Conservation (phyloP, 2,888 invertebrate genomes). For the Marronus borbonicus region DNA sequence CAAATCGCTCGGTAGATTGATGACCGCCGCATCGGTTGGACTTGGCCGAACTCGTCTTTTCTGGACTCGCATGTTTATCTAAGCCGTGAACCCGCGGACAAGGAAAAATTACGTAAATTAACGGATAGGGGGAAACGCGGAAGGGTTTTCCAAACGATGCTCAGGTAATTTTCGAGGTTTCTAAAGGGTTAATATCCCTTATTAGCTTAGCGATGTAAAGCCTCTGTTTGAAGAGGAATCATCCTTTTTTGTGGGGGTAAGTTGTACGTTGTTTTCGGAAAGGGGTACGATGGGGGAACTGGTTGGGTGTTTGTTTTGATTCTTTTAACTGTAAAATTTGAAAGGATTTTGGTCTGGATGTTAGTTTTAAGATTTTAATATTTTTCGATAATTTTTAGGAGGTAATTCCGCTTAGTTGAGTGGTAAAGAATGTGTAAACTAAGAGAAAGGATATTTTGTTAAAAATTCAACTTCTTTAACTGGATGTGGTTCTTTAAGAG, state of each 20-base stretch:
- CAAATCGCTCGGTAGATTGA: not conserved
- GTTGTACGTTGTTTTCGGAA: not conserved
- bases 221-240: not conserved
- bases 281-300: not conserved
- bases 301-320: not conserved
- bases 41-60: too few species aligned
- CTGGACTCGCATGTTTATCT: not conserved
- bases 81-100: not conserved
- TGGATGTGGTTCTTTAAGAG: too few species aligned
- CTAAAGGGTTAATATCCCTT: not conserved
- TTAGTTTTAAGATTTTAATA: too few species aligned
- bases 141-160: too few species aligned
- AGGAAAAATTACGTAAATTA: not conserved
- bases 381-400: too few species aligned
- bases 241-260: not conserved
- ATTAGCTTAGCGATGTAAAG: not conserved
- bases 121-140: too few species aligned
- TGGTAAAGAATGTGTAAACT: too few species aligned
- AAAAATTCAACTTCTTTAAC: too few species aligned
- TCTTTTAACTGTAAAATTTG: not conserved
- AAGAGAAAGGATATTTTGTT: too few species aligned
- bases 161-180: too few species aligned
- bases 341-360: too few species aligned
- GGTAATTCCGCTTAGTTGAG: too few species aligned
- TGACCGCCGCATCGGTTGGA: not conserved